A percentile compares a stretch with the other conserved stretches of the same genome.
phyloP scores from a whole-genome alignment of 2,888 invertebrate genomes.

The Leptogaster cylindrica region DNA sequence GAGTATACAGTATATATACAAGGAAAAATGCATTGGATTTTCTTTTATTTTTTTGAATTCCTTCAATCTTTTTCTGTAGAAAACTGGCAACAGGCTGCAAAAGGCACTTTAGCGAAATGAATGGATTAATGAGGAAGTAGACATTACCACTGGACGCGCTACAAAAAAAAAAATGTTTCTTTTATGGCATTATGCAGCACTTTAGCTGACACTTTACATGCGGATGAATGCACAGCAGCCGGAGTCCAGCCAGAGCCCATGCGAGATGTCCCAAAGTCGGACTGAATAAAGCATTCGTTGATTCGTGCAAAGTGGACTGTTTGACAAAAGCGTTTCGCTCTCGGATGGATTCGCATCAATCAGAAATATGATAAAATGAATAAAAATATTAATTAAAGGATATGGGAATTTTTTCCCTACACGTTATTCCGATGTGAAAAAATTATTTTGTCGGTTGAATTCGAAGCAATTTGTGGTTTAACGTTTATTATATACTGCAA shows the following conservation, averaged over 20 bases:
- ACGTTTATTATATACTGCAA: no score
- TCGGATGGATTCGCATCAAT: no score
- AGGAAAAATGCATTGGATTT: no score
- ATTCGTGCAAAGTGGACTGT: no score
- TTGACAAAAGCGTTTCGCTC: no score
- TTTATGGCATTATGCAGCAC: slow-evolving; percentile 42
- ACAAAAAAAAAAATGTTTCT: slow-evolving; percentile 41
- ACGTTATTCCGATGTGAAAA: no score
- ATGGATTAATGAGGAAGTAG: slow-evolving; percentile 47
- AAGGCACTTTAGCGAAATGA: slow-evolving; percentile 27
- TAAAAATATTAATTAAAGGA: neutral
- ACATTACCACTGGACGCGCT: slow-evolving; percentile 39
- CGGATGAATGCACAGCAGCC: slow-evolving; percentile 24
- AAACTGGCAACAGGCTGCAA: slow-evolving; percentile 29
- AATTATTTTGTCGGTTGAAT: no score
- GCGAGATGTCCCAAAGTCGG: slow-evolving; percentile 16
- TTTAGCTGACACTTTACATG: slow-evolving; percentile 39
- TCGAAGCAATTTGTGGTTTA: no score
- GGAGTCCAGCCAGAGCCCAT: slow-evolving; percentile 12
- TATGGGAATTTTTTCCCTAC: neutral
- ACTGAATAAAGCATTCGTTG: slow-evolving; percentile 28
- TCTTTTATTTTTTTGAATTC: no score
- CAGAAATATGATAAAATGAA: no score
- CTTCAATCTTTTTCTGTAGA: no score
- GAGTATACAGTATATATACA: no score